Conservation (phyloP, 2,113 vertebrate genomes). For the human (Homo sapiens) region GRCh38 chr7:9275001-9275500, state of each 20-base stretch:
- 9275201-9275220: not conserved
- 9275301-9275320: not conserved
- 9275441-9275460: not conserved
- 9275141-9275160: too few species aligned
- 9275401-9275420: not conserved
- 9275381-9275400: not conserved
- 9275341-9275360: not conserved
- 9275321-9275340: not conserved
- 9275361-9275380: not conserved
- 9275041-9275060: too few species aligned
- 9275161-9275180: too few species aligned
- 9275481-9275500: not conserved
- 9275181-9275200: too few species aligned
- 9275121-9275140: too few species aligned
- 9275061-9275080: too few species aligned
- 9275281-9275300: not conserved
- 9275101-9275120: too few species aligned
- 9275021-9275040: too few species aligned
- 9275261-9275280: not conserved
- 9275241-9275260: not conserved
- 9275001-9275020: too few species aligned
- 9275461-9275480: accelerated
- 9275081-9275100: too few species aligned
- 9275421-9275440: not conserved
- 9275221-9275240: not conserved